Conservation (phyloP, 2,797 vertebrate genomes). For the Micromesistius poutassou region DNA sequence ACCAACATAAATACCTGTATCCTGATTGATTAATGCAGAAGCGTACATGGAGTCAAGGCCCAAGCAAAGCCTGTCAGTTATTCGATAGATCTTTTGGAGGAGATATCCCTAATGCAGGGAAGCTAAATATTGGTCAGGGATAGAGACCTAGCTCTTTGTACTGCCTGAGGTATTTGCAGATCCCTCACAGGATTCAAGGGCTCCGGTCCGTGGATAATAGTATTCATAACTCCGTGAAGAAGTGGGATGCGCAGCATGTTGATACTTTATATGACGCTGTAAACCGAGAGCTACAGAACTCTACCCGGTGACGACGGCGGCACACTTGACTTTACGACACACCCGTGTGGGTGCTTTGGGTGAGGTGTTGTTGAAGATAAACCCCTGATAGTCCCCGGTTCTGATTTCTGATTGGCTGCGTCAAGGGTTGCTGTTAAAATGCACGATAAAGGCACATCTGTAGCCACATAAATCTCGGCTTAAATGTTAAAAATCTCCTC, state of each 20-base stretch:
- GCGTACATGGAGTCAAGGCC: neutral
- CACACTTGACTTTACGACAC: slow-evolving; percentile 30
- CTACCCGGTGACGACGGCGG: neutral
- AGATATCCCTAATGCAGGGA: slow-evolving; percentile 19
- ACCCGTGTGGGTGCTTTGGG: slow-evolving; percentile 8
- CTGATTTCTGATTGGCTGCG: neutral
- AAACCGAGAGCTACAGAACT: slow-evolving; percentile 34
- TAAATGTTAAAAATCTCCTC: neutral
- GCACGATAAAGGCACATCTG: slow-evolving; percentile 2
- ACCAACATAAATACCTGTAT: neutral
- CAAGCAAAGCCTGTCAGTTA: too few species aligned
- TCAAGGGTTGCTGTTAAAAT: neutral
- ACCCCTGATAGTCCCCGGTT: neutral
- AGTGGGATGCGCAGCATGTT: slow-evolving; percentile 34
- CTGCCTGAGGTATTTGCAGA: slow-evolving; percentile 48
- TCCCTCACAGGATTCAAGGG: slow-evolving; percentile 40
- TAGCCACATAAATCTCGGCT: neutral
- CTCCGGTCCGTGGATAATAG: slow-evolving; percentile 47
- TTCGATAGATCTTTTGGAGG: neutral
- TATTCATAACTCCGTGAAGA: slow-evolving; percentile 34
- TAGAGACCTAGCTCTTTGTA: neutral
- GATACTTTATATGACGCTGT: slow-evolving; percentile 36
- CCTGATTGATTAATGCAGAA: too few species aligned
- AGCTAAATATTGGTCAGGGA: slow-evolving; percentile 4
- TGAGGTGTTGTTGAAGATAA: neutral